Base-by-base conservation (phyloP, 2,113 vertebrate species). In the Abramis brama region DNA sequence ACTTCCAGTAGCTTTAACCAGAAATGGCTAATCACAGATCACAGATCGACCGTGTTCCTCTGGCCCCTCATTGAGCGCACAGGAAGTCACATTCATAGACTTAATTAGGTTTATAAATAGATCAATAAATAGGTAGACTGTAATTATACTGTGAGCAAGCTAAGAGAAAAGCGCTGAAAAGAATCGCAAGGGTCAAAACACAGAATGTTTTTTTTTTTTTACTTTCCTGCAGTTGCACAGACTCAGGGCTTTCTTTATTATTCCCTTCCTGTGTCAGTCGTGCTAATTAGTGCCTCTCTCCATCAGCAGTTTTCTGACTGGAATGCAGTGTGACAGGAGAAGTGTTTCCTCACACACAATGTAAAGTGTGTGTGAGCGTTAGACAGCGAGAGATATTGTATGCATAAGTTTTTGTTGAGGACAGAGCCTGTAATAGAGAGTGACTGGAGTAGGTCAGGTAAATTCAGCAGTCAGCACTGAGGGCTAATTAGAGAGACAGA, bases 391-490 rank as follows among this genome's bases (percentile, higher is more conserved):
- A 39, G 50, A 71, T 21, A 83, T 47, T 82, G 30, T 83, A 68
- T 17, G 81, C 50, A 73, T 25, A 73, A 19, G 47, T 59, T 83
- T 81, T 83, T 39, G 66, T 83, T 83, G 66, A 83, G 21, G 85
- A 86, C 25, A 15, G 68, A 81, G 78, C 10, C 39, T 86, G 78
- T 81, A 81, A 86, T 86, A 78, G 3, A 73, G 52, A 81, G 13
- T 81, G 85, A 86, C 85, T 86, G 68, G 55, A 86, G 68, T 81
- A 82, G 85, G 77, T 86, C 85, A 86, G 85, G 85, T 86, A 73
- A 66, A 78, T 62, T 81, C n/a, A 59, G 4, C 36, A 74, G 64
- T 86, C 78, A 86, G 85, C 78, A 74, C 66, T 86, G 57, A 25
- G 25, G 85, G 39, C 68, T 81, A 86, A 81, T 81, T 55, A 55